Conservation (phyloP, 2,113 vertebrate species). For the Pollimyrus isidori region DNA sequence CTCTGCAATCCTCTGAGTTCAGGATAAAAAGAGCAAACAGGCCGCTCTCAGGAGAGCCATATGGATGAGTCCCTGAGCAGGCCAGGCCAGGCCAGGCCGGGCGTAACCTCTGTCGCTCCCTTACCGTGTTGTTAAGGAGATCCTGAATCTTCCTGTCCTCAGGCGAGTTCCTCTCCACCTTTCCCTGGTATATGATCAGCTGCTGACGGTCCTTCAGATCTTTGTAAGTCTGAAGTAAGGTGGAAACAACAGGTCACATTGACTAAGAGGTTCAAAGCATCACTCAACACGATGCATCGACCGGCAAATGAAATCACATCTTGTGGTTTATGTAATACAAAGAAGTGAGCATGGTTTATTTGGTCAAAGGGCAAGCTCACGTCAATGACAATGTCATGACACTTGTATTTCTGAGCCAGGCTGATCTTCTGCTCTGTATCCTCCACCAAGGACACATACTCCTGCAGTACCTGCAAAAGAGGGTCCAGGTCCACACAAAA, state of each 20-base stretch:
- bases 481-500: not conserved
- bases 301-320: not conserved
- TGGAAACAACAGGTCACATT: not conserved
- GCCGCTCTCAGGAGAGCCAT: not conserved
- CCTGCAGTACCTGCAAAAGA: constrained; percentile 72
- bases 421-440: constrained; percentile 73
- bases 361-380: constrained; percentile 51
- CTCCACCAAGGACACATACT: constrained; percentile 80
- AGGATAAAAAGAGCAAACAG: not conserved
- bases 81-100: too few relatives aligned
- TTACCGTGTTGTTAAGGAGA: constrained; percentile 76
- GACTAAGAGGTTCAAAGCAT: not conserved
- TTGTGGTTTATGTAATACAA: not conserved
- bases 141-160: constrained; percentile 78
- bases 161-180: constrained; percentile 71
- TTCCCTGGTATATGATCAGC: constrained; percentile 71
- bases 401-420: constrained; percentile 84
- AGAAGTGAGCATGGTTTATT: not conserved
- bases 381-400: constrained; percentile 86
- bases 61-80: not conserved
- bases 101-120: constrained; percentile 15
- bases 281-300: not conserved
- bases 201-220: constrained; percentile 88
- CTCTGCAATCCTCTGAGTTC: not conserved
- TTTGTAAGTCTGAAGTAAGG: constrained; percentile 66